phyloP scores from a whole-genome alignment of 2,797 vertebrate species.

The Sebastolobus alascanus region DNA sequence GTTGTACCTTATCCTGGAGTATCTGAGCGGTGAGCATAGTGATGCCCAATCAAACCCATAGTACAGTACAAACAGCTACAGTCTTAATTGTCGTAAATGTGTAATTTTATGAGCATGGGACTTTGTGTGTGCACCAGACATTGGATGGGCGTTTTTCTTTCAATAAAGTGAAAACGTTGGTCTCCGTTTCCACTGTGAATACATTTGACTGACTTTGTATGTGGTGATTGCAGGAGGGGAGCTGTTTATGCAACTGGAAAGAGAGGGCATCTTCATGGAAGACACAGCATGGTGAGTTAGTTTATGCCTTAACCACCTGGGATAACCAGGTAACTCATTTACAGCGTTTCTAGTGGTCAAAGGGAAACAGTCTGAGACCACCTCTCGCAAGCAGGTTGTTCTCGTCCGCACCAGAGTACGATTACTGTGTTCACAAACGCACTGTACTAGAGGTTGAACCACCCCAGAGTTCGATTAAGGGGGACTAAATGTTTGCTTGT shows the following conservation, averaged over 20 bases:
- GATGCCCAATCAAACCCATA: neutral
- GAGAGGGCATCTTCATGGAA: constrained; percentile 99
- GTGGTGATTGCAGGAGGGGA: constrained; percentile 89
- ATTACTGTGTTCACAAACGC: too few relatives aligned
- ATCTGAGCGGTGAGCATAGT: constrained; percentile 94
- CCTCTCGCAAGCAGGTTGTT: too few relatives aligned
- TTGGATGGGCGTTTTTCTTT: neutral
- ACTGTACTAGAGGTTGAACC: too few relatives aligned
- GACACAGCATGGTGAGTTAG: constrained; percentile 96
- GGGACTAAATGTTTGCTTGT: too few relatives aligned
- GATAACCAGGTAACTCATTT: neutral
- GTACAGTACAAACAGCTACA: neutral
- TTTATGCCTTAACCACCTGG: neutral
- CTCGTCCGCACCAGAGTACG: too few relatives aligned
- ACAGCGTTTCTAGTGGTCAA: neutral
- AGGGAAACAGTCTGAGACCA: too few relatives aligned
- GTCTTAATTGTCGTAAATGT: neutral
- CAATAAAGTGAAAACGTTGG: neutral
- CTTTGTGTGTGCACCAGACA: neutral
- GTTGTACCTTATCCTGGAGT: constrained; percentile 99
- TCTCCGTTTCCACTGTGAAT: neutral
- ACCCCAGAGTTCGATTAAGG: too few relatives aligned
- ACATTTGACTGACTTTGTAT: constrained; percentile 9
- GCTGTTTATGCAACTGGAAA: constrained; percentile 98
- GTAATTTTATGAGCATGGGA: neutral